A percentile compares a stretch with the other conserved stretches of the same genome.
These are phyloP conservation scores for Menidia beryllina DNA, from an alignment of 2,113 vertebrate genomes.

Conservation along the genomic window DNA sequence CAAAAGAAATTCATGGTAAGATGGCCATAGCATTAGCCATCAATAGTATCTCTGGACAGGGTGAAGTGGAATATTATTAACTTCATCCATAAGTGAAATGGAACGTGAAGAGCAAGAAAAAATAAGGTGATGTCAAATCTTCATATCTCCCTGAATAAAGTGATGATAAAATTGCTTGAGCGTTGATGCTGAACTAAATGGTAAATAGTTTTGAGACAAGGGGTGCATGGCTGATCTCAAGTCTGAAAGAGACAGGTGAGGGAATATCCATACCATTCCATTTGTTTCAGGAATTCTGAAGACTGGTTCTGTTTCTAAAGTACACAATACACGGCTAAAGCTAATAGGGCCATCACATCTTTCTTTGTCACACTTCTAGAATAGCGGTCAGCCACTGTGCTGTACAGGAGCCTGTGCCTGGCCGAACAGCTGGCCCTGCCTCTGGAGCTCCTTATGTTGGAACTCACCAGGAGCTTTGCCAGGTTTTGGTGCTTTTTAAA, in stretches of 20 bases:
- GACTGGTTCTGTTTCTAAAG: slow-evolving; percentile 15
- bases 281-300: slow-evolving; percentile 22
- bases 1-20: not conserved
- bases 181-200: slow-evolving; percentile 46
- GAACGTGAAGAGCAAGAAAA: slow-evolving; percentile 23
- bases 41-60: not conserved
- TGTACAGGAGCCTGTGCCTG: slow-evolving; percentile 15
- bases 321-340: slow-evolving; percentile 23
- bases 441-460: slow-evolving; percentile 23
- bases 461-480: slow-evolving; percentile 21
- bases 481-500: slow-evolving; percentile 14
- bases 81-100: slow-evolving; percentile 44
- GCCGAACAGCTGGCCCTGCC: slow-evolving; percentile 53
- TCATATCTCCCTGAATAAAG: slow-evolving; percentile 45
- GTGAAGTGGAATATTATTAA: not conserved
- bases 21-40: no score
- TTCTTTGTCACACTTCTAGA: slow-evolving; percentile 51
- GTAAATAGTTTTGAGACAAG: slow-evolving; percentile 57
- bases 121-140: slow-evolving; percentile 40
- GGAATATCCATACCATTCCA: slow-evolving; percentile 28
- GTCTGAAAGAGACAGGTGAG: slow-evolving; percentile 27
- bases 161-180: slow-evolving; percentile 56
- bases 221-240: slow-evolving; percentile 39
- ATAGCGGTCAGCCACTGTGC: slow-evolving; percentile 19
- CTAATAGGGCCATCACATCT: slow-evolving; percentile 45